These are phyloP conservation scores for Nothura maculosa DNA, from an alignment of 2,797 vertebrate genomes.

Conservation along the genomic window DNA sequence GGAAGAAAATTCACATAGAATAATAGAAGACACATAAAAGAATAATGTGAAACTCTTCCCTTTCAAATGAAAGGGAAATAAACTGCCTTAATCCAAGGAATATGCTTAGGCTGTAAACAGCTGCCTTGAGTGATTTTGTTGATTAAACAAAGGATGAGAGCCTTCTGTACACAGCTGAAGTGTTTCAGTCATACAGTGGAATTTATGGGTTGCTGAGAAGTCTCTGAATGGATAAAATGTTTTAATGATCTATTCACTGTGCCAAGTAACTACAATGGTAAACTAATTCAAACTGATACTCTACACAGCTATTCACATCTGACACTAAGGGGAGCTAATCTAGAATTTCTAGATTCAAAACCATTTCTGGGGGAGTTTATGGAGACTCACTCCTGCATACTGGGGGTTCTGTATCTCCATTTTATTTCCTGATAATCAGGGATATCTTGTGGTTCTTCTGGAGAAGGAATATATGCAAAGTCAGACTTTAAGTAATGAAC, in stretches of 20 bases:
- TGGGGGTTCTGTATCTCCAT: not conserved
- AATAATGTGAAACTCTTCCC: not conserved
- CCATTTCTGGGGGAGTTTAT: not conserved
- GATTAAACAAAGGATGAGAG: not conserved
- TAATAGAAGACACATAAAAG: not conserved
- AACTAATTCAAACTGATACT: not conserved
- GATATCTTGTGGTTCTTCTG: not conserved
- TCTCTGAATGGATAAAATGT: not conserved
- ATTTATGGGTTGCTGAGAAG: constrained; percentile 49
- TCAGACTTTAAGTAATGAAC: not conserved
- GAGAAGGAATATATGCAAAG: not conserved
- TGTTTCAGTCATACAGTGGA: not conserved
- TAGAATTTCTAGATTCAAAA: constrained; percentile 16
- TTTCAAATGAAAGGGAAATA: not conserved
- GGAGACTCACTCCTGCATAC: not conserved
- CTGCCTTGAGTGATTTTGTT: constrained; percentile 43
- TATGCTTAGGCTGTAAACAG: not conserved
- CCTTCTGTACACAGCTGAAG: not conserved
- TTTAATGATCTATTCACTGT: not conserved
- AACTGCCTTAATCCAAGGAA: constrained; percentile 8
- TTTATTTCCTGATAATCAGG: not conserved
- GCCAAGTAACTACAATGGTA: not conserved
- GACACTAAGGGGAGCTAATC: not conserved
- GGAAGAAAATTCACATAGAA: not conserved
- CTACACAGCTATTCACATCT: not conserved